A percentile compares a stretch with the other conserved stretches of the same genome.
These are phyloP conservation scores for Chloroclysta siterata DNA, from an alignment of 2,888 invertebrate species.

Conservation along the genomic window DNA sequence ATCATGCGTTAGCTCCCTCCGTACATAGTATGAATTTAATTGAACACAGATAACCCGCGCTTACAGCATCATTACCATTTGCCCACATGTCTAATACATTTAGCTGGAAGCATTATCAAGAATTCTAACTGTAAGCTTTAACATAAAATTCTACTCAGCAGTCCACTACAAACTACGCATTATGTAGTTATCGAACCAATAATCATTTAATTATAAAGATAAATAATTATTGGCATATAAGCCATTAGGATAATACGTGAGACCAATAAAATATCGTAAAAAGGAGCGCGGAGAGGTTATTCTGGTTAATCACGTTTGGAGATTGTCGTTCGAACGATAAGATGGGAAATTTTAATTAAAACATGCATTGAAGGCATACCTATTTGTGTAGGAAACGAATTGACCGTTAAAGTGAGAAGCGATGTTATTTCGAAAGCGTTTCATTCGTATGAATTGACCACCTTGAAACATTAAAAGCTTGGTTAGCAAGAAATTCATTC, in stretches of 20 bases:
- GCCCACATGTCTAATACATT: constrained; percentile 22
- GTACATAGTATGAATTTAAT: neutral
- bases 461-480: constrained; percentile 2
- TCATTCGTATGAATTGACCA: constrained; percentile 12
- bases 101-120: constrained; percentile 31
- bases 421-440: constrained; percentile 9
- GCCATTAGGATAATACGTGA: constrained; percentile 62
- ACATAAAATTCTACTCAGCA: constrained; percentile 39
- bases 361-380: constrained; percentile 28
- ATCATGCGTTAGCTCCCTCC: neutral
- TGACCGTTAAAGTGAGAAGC: constrained; percentile 15
- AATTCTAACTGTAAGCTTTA: constrained; percentile 36
- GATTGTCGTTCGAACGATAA: constrained; percentile 28
- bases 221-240: constrained; percentile 62
- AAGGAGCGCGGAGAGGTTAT: constrained; percentile 30
- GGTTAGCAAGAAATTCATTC: neutral
- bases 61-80: constrained; percentile 17
- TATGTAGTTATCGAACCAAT: constrained; percentile 47
- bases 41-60: neutral
- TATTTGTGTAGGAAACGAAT: constrained; percentile 19
- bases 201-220: constrained; percentile 59
- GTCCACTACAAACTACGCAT: constrained; percentile 45
- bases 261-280: constrained; percentile 42
- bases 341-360: constrained; percentile 33
- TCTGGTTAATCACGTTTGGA: constrained; percentile 32